A percentile compares a stretch with the other conserved stretches of the same genome.
Evolutionary conservation across 2,113 vertebrate genomes (phyloP).

Genomic region (Indri indri): DNA sequence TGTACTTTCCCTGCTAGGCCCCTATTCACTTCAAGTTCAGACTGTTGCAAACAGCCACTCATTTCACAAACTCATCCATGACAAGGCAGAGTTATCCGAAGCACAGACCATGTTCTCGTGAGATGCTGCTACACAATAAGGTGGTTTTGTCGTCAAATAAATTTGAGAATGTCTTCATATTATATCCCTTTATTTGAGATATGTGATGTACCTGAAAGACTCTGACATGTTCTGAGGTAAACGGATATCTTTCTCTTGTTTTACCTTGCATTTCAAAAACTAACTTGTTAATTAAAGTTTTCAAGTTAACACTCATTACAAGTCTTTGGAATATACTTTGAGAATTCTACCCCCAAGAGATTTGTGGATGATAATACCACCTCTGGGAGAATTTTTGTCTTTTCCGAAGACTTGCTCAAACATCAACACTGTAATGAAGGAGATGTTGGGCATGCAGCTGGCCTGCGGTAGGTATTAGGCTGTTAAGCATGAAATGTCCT

Average conservation of each 20-base stretch:
- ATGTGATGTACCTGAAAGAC: neutral
- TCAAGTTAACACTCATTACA: neutral
- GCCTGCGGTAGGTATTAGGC: too few relatives aligned
- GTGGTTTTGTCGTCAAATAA: neutral
- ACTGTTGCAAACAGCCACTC: neutral
- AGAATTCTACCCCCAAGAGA: neutral
- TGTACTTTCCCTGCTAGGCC: neutral
- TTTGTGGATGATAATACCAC: neutral
- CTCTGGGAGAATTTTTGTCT: neutral
- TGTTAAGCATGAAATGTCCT: too few relatives aligned
- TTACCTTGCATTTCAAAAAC: neutral
- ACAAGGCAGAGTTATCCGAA: neutral
- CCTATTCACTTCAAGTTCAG: neutral
- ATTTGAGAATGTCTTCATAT: neutral
- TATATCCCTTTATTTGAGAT: neutral
- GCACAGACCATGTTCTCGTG: neutral
- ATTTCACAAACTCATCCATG: neutral
- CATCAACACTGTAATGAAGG: neutral
- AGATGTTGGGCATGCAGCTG: fast-evolving
- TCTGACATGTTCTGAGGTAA: neutral
- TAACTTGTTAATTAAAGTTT: neutral
- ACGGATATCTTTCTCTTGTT: neutral
- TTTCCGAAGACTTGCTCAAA: neutral
- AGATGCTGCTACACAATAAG: neutral
- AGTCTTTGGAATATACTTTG: neutral